phyloP scores from a whole-genome alignment of 2,113 vertebrate species.

The Alces alces region DNA sequence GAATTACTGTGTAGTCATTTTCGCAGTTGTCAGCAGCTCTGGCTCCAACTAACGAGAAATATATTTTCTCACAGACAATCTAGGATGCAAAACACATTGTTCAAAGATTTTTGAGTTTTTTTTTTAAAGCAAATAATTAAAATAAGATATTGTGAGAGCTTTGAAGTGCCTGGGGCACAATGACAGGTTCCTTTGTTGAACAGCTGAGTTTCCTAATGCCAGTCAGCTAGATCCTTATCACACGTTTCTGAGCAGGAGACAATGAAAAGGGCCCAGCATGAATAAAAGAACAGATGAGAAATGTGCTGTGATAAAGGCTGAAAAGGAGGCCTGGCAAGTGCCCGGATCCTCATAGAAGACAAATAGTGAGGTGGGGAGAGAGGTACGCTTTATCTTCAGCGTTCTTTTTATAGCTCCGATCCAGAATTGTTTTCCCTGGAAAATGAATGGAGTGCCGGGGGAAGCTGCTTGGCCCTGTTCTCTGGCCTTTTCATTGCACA shows the following conservation, averaged over 20 bases:
- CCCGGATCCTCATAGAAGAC: constrained; percentile 54
- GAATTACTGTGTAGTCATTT: constrained; percentile 5
- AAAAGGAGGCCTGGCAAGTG: constrained; percentile 29
- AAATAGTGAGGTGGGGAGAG: constrained; percentile 31
- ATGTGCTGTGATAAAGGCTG: constrained; percentile 20
- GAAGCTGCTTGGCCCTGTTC: not conserved
- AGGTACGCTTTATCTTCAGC: not conserved
- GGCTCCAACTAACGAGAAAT: constrained; percentile 72
- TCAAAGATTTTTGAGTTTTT: constrained; percentile 40
- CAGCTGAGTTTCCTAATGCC: constrained; percentile 75
- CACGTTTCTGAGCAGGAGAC: constrained; percentile 69
- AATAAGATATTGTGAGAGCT: constrained; percentile 72
- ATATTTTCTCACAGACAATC: constrained; percentile 78
- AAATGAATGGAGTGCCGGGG: constrained; percentile 63
- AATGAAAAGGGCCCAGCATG: constrained; percentile 75
- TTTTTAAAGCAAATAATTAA: constrained; percentile 60
- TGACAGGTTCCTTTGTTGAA: constrained; percentile 72
- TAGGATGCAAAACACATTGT: constrained; percentile 79
- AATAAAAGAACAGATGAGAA: constrained; percentile 61
- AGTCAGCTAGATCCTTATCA: constrained; percentile 79
- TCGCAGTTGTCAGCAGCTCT: constrained; percentile 39
- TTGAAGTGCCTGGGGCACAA: constrained; percentile 77
- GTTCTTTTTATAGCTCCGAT: constrained; percentile 19
- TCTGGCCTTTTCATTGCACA: not conserved
- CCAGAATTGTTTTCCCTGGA: constrained; percentile 54